Base-by-base conservation (phyloP, 2,888 invertebrate genomes). In the Drosophila algonquin region DNA sequence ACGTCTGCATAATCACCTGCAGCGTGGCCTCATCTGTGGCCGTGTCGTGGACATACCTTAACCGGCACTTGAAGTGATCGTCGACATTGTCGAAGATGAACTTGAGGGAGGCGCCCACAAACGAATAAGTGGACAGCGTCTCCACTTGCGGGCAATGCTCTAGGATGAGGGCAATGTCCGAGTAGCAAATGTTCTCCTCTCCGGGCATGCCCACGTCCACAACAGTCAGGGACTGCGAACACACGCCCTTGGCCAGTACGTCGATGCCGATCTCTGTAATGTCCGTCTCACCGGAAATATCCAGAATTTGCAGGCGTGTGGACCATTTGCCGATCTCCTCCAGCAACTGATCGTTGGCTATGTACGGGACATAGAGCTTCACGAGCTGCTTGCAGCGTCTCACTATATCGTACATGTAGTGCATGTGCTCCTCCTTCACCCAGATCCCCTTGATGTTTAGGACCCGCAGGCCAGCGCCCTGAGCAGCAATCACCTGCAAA, bases 401-500 rank as follows among this genome's bases (percentile, higher is more conserved):
- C 8, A 95, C 93, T 32, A 95, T 91, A 32, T 94, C 93, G 72
- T 94, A 94, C 92, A 95, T 93, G 12, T 94, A 93, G 63, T 93
- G 92, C 82, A 95, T 93, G 79, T 95, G 94, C 75, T 95, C 95
- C 58, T 95, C 95, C 90, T 95, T 94, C 48, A 95, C 94, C 95
- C 95, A 95, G 40, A 95, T 94, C 14, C 95, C 95, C 92, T 95
- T 95, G 63, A 95, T 91, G 91, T 95, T 95, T 58, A 95, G 93
- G 44, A 94, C 92, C 51, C 94, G 94, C 77, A 95, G 86, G 35
- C 95, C 94, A 8, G 93, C 93, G 8, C 95, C 95, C 91, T 94
- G 94, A 24, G 93, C 93, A 6, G 93, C 93, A 81, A 95, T 94
- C 74, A 94, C 93, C 90, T 95, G 18, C 1, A 14, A 46, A 40